phyloP scores from a whole-genome alignment of 2,888 invertebrate genomes.

The Heterodera filipjevi region DNA sequence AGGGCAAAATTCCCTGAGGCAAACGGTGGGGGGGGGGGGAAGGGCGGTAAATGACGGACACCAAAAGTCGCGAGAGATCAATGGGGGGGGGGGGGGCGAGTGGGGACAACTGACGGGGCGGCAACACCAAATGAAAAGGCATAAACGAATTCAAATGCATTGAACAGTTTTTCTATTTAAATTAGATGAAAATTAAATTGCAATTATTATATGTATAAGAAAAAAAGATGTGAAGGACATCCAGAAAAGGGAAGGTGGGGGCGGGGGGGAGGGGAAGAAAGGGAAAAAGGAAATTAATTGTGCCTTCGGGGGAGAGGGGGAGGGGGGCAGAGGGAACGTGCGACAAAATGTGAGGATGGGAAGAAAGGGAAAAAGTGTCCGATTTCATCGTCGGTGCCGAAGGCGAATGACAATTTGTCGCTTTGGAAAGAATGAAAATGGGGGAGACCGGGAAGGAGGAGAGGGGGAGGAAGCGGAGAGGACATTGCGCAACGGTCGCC shows the following conservation, averaged over 20 bases:
- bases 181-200: neutral
- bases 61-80: neutral
- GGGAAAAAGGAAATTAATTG: constrained; percentile 17
- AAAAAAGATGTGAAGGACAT: constrained; percentile 3
- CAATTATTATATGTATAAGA: neutral
- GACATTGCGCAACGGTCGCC: constrained; percentile 9
- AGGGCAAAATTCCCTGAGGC: neutral
- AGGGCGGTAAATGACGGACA: neutral
- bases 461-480: neutral
- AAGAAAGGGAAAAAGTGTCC: constrained; percentile 4
- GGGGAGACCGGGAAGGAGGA: neutral
- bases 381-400: constrained; percentile 11
- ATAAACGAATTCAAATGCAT: neutral
- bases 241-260: neutral
- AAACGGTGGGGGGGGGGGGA: neutral
- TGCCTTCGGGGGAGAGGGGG: neutral
- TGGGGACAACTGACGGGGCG: neutral
- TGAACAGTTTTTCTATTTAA: neutral
- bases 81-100: neutral
- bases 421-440: neutral
- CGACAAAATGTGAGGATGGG: constrained; percentile 4
- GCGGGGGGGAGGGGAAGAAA: neutral
- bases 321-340: neutral
- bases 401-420: constrained; percentile 13
- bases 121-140: neutral